A percentile compares a stretch with the other conserved stretches of the same genome.
Conservation (phyloP, 1,140 invertebrate species). For the Phthorimaea operculella region DNA sequence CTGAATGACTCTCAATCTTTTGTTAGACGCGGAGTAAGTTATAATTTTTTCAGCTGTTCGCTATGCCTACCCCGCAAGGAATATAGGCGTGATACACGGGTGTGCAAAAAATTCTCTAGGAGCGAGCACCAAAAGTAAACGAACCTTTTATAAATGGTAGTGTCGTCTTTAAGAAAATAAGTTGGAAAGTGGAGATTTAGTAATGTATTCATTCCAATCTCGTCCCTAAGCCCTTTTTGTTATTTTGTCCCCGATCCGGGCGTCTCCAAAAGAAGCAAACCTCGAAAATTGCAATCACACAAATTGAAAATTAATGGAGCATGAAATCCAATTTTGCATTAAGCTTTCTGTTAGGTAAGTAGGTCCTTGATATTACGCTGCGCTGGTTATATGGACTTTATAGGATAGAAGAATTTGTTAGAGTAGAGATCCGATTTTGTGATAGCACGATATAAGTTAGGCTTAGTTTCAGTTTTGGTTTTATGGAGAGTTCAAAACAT, state of each 20-base stretch:
- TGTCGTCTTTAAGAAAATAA: conserved; percentile 7
- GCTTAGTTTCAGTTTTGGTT: too few species aligned
- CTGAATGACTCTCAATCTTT: too few species aligned
- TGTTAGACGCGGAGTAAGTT: too few species aligned
- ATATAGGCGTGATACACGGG: too few species aligned
- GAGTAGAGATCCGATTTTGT: conserved; percentile 6
- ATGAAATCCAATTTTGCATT: conserved; percentile 62
- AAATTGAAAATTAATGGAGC: conserved; percentile 66
- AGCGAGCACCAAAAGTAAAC: too few species aligned
- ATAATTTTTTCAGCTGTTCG: too few species aligned
- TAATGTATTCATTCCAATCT: conserved; percentile 47
- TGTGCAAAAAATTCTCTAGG: too few species aligned
- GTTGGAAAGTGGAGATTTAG: conserved; percentile 16
- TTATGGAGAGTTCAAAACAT: too few species aligned
- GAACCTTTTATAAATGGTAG: too few species aligned
- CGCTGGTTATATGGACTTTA: not conserved
- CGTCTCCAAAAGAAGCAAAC: conserved; percentile 32
- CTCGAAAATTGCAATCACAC: conserved; percentile 64
- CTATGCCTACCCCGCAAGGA: too few species aligned
- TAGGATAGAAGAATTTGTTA: not conserved
- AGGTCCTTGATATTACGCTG: conserved; percentile 18
- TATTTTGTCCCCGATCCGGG: conserved; percentile 40
- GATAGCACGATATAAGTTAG: too few species aligned
- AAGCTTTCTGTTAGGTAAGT: conserved; percentile 44
- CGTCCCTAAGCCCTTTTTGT: conserved; percentile 41